phyloP scores from a whole-genome alignment of 2,113 vertebrate species.

The Muscicapa adusta region DNA sequence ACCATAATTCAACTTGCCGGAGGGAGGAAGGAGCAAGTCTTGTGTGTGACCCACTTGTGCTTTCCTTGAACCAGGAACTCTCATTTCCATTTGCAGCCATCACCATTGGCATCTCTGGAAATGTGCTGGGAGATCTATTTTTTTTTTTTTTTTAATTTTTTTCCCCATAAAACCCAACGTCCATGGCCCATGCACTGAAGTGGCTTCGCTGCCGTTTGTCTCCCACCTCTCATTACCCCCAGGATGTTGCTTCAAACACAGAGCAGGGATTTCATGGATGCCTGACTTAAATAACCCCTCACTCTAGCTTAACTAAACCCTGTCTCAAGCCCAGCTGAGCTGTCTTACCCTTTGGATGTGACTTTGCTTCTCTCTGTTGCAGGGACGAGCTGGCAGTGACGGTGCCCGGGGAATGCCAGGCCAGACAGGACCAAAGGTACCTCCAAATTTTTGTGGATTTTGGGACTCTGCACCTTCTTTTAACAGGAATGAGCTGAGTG shows the following conservation, averaged over 20 bases:
- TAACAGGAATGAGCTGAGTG: background rate
- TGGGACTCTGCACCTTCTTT: background rate
- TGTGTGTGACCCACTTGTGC: background rate
- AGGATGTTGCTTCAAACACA: background rate
- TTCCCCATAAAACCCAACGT: background rate
- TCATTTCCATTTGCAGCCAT: background rate
- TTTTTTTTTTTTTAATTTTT: background rate
- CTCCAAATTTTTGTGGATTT: rapidly evolving
- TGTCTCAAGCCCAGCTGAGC: background rate
- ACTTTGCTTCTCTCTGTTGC: background rate
- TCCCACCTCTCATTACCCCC: background rate
- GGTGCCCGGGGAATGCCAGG: conserved; percentile 96
- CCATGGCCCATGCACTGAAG: rapidly evolving
- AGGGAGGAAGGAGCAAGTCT: background rate
- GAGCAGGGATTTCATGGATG: background rate
- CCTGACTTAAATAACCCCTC: background rate
- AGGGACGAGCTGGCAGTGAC: conserved; percentile 92
- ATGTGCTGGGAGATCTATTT: background rate
- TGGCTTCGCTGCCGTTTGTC: rapidly evolving
- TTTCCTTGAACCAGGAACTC: background rate
- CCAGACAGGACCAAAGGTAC: conserved; percentile 93
- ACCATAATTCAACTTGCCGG: rapidly evolving
- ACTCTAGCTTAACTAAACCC: background rate
- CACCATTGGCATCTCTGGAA: background rate
- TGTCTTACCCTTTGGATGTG: background rate